Evolutionary conservation across 2,113 vertebrate species (phyloP), one percentile per base, ranked within the genome.

Genomic region (Sinocyclocheilus rhinocerous): DNA sequence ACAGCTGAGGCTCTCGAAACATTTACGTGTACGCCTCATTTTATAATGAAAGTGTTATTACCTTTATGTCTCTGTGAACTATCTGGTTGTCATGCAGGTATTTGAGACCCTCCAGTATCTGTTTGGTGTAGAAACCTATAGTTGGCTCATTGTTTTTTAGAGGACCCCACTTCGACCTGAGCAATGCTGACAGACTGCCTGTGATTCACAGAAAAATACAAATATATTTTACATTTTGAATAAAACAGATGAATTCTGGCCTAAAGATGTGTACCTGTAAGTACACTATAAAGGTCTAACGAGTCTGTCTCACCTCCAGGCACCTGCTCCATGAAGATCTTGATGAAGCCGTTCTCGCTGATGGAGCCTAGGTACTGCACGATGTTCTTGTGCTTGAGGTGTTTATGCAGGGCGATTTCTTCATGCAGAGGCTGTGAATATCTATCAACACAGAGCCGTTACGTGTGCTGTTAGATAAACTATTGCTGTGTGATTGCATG

Each of bases 281-380:
- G 65, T 16, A 29, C 26, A 33, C 29, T 22, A 18, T 50, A 55
- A 26, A 29, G 73, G 26, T 48, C 1, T 13, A 0, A 24, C 2
- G 0, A 4, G 2, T 76, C 45, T 0, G 13, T 6, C 96, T 95
- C 94, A 99, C 98, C 98, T 94, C 98, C 98, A 20, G 98, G 98
- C 45, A 99, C 98, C 87, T 99, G 98, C 92, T 99, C 98, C 98
- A 99, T 99, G 91, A 99, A 99, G 91, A 99, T 99, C 94, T 99
- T 99, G 92, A 99, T 99, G 94, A 99, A 99, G 85, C 97, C 95
- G 29, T 97, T 97, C 91, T 99, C 97, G 84, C 98, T 99, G 91
- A 99, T 94, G 78, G 98, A 99, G 72, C 98, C 98, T 88, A 99
- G 94, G 92, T 99, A 99, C 89, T 99, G 98, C 78, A 99, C 98